Base-by-base conservation (phyloP, 2,888 invertebrate genomes). In the Slavum lentiscoides region DNA sequence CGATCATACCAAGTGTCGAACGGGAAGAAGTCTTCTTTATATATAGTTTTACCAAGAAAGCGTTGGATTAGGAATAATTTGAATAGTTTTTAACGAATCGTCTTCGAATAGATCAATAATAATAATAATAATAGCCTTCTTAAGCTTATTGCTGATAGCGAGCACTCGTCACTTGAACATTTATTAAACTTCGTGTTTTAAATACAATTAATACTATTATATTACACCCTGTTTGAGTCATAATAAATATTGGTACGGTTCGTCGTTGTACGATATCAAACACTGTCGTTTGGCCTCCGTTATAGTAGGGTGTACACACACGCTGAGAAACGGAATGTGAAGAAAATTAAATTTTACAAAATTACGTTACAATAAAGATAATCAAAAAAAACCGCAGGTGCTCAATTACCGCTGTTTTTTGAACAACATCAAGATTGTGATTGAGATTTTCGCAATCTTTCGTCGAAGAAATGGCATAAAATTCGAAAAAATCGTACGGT, bases 331-430 rank as follows among this genome's bases (percentile, higher is more conserved):
- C 39, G 39, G 66, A 75, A 67, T 67, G n/a, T 23, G 75, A 30
- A 67, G 75, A 59, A 49, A 75, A 68, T 68, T 75, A 59, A 49
- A 59, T 75, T 75, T 59, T 15, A 4, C 67, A 67, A 75, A 75
- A 75, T 58, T 58, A 43, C 58, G 21, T 72, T 59, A 17, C 4
- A 19, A 59, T 13, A 43, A 59, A 75, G 21, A 23, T 59, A 67
- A 68, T 67, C 55, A 58, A 15, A n/a, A 75, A 30, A 75, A 58
- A 13, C 75, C 23, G 59, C 75, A 59, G 75, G 67, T 75, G 67
- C 59, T 68, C 58, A 67, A 59, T 19, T 43, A 58, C 67, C 39
- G 23, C 49, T 68, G 58, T 13, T 75, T 43, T 13, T 68, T n/a
- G 23, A 37, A 19, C 74, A 7, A 74, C 30, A 30, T 74, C 13